Percentiles rank a stretch among this genome's conserved stretches.
phyloP scores from a whole-genome alignment of 2,888 invertebrate species.

The Saturnia japonica region DNA sequence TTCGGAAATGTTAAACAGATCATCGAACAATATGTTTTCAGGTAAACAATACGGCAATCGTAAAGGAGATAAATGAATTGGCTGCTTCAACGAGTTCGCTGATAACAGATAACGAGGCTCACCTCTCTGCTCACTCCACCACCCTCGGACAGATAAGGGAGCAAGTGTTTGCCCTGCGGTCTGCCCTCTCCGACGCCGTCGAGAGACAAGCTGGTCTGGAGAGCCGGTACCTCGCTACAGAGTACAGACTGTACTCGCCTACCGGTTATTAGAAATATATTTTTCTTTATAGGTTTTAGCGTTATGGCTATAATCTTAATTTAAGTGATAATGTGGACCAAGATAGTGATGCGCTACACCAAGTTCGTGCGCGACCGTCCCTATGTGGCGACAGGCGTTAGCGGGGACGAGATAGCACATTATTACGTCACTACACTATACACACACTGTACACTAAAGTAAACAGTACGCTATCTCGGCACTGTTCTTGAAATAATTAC shows the following conservation, averaged over 20 bases:
- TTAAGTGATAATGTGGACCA: no score
- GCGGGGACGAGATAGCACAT: no score
- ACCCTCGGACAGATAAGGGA: constrained; percentile 21
- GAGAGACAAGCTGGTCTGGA: constrained; percentile 45
- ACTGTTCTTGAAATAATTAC: no score
- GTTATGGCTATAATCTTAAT: no score
- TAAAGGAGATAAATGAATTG: constrained; percentile 29
- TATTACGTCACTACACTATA: no score
- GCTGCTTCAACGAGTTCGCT: constrained; percentile 21
- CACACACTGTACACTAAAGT: no score
- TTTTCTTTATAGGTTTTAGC: neutral
- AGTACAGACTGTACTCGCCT: constrained; percentile 66
- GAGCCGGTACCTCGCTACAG: constrained; percentile 48
- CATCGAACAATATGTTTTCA: constrained; percentile 30
- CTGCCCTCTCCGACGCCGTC: constrained; percentile 31
- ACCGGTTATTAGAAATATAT: constrained; percentile 53
- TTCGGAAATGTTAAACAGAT: no score
- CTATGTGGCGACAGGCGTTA: no score
- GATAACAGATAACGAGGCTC: neutral
- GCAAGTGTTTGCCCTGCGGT: constrained; percentile 21
- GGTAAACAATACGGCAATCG: constrained; percentile 33
- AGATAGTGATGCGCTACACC: no score
- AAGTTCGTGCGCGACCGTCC: no score
- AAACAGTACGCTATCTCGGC: no score
- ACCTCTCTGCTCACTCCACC: neutral